Evolutionary conservation across 2,888 invertebrate genomes (phyloP).

Genomic region (Polydrusus cervinus): DNA sequence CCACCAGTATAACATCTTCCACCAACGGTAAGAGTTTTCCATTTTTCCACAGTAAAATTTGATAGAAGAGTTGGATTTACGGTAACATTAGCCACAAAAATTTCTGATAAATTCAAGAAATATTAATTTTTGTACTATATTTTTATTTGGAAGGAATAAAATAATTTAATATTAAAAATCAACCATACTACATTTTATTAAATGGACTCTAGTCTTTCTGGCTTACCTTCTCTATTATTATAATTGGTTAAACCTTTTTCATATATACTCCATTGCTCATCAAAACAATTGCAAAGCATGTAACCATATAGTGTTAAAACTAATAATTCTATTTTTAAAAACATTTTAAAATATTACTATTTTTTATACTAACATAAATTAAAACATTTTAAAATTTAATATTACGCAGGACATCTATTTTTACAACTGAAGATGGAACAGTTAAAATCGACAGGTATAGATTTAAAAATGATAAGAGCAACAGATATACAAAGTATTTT

Average conservation of each 20-base stretch:
- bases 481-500: not conserved
- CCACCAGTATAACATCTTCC: slow-evolving; percentile 57
- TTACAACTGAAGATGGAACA: not conserved
- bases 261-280: slow-evolving; percentile 65
- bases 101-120: slow-evolving; percentile 57
- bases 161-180: too few relatives aligned
- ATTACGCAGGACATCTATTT: not conserved
- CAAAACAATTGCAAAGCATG: slow-evolving; percentile 30
- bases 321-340: not conserved
- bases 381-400: not conserved
- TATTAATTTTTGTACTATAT: too few relatives aligned
- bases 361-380: slow-evolving; percentile 1
- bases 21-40: slow-evolving; percentile 60
- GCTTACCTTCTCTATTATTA: slow-evolving; percentile 70
- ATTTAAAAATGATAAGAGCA: not conserved
- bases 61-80: slow-evolving; percentile 56
- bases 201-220: not conserved
- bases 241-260: slow-evolving; percentile 65
- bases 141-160: not conserved
- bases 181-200: too few relatives aligned
- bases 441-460: not conserved
- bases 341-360: slow-evolving; percentile 3
- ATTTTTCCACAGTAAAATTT: slow-evolving; percentile 56
- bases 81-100: slow-evolving; percentile 58
- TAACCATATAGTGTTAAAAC: slow-evolving; percentile 47